A percentile compares a stretch with the other conserved stretches of the same genome.
Evolutionary conservation across 2,888 invertebrate genomes (phyloP).

Genomic region (Lydus trimaculatus): DNA sequence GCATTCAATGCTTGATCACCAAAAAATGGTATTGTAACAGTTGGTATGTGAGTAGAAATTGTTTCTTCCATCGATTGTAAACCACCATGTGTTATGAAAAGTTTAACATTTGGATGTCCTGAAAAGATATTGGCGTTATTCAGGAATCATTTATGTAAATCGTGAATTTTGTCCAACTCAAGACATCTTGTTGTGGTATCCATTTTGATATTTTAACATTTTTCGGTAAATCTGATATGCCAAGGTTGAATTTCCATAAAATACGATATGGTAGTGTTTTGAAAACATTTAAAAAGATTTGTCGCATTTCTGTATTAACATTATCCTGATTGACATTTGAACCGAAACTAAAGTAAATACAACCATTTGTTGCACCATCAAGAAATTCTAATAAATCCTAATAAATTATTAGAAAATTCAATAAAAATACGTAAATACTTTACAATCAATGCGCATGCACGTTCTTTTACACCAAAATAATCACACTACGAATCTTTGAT

Average conservation of each 20-base stretch:
- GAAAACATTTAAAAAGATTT: constrained; percentile 23
- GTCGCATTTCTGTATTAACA: constrained; percentile 10
- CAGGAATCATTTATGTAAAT: background rate
- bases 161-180: background rate
- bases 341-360: constrained; percentile 43
- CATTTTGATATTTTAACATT: constrained; percentile 53
- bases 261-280: constrained; percentile 24
- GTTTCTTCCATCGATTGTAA: constrained; percentile 43
- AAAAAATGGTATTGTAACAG: constrained; percentile 40
- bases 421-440: too few species aligned
- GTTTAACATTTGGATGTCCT: constrained; percentile 60
- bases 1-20: constrained; percentile 41
- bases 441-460: too few species aligned
- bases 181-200: constrained; percentile 49
- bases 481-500: too few species aligned
- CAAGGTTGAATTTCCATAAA: constrained; percentile 24
- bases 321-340: constrained; percentile 17
- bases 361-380: constrained; percentile 36
- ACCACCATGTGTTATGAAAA: constrained; percentile 53
- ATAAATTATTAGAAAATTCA: too few species aligned
- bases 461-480: too few species aligned
- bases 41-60: constrained; percentile 32
- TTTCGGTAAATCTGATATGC: constrained; percentile 35
- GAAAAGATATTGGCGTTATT: background rate
- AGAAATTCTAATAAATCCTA: constrained; percentile 24